phyloP scores from a whole-genome alignment of 2,888 invertebrate genomes.

The Lasioglossum zephyrum region DNA sequence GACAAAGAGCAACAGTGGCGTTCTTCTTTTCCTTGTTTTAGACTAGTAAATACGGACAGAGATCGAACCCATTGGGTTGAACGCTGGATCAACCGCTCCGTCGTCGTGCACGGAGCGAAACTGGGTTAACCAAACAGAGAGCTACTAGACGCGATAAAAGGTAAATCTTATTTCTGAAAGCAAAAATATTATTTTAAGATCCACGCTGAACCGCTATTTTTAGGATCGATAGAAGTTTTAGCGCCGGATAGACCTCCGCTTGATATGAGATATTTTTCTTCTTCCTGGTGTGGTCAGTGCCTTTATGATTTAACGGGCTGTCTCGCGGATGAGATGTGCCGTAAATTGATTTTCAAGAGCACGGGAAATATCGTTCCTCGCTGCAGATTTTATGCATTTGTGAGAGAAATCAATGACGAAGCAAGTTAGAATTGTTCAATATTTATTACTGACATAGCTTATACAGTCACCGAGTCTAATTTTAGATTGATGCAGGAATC shows the following conservation, averaged over 20 bases:
- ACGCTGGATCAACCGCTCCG: slow-evolving; percentile 25
- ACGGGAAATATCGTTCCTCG: not conserved
- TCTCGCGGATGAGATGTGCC: not conserved
- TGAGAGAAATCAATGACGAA: not conserved
- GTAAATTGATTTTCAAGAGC: not conserved
- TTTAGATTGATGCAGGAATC: not conserved
- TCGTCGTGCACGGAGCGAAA: slow-evolving; percentile 18
- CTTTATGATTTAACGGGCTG: not conserved
- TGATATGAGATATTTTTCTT: slow-evolving; percentile 39
- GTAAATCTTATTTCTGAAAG: slow-evolving; percentile 65
- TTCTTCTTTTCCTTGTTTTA: slow-evolving; percentile 27
- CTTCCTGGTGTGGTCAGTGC: not conserved
- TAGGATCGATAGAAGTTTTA: slow-evolving; percentile 43
- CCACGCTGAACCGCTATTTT: slow-evolving; percentile 40
- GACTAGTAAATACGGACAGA: slow-evolving; percentile 44
- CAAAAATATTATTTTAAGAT: slow-evolving; percentile 62
- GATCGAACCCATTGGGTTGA: slow-evolving; percentile 46
- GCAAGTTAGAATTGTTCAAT: not conserved
- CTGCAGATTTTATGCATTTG: not conserved
- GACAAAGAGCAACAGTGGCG: slow-evolving; percentile 26
- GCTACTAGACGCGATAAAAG: slow-evolving; percentile 57
- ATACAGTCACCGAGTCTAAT: not conserved
- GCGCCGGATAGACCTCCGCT: not conserved
- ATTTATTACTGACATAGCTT: not conserved
- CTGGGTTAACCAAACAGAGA: slow-evolving; percentile 57